A percentile compares a stretch with the other conserved stretches of the same genome.
These are phyloP conservation scores for Dicerorhinus sumatrensis DNA, from an alignment of 2,113 vertebrate genomes.

Conservation along the genomic window DNA sequence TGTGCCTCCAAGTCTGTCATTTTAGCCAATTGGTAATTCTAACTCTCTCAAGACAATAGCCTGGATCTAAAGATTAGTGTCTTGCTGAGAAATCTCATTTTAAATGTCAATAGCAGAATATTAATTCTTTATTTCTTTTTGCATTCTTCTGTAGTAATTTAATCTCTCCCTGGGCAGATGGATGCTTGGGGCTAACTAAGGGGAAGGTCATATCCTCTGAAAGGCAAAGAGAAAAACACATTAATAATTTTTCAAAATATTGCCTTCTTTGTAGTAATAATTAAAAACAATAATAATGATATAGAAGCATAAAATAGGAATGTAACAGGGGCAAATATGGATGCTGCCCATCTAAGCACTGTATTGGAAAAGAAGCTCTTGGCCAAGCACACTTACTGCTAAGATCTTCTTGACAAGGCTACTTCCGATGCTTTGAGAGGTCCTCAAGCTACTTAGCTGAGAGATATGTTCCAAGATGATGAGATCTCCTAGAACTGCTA, in stretches of 20 bases:
- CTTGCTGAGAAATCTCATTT: constrained; percentile 67
- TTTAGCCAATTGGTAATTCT: background rate
- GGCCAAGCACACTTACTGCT: background rate
- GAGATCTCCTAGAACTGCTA: background rate
- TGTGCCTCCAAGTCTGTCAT: background rate
- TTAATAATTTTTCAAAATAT: constrained; percentile 23
- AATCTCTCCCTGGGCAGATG: constrained; percentile 49
- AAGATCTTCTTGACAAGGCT: background rate
- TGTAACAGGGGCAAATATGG: background rate
- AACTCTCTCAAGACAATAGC: constrained; percentile 34
- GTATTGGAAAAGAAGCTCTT: background rate
- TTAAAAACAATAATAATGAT: background rate
- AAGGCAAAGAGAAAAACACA: constrained; percentile 14
- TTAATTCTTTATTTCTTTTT: constrained; percentile 69
- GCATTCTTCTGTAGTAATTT: constrained; percentile 52
- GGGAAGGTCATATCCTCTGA: background rate
- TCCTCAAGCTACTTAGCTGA: background rate
- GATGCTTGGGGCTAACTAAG: background rate
- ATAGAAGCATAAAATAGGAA: background rate
- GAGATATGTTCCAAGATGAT: no score
- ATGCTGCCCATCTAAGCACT: no score
- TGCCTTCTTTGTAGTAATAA: background rate
- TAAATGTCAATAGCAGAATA: constrained; percentile 68
- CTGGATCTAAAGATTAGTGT: constrained; percentile 40
- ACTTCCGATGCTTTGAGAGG: background rate